phyloP scores from a whole-genome alignment of 2,888 invertebrate genomes.

The Cephalotes varians region DNA sequence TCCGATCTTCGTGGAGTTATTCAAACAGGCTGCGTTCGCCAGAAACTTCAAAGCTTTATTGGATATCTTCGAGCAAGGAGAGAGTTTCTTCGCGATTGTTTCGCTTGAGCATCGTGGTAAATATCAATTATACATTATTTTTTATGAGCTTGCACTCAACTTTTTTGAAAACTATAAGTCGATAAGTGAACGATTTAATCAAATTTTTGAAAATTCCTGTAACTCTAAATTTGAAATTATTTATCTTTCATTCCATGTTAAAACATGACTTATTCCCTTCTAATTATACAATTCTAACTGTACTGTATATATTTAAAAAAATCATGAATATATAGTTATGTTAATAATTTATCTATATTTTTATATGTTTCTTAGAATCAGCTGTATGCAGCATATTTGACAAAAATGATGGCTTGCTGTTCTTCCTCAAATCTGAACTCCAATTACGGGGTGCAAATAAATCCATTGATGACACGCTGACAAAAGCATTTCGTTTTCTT shows the following conservation, averaged over 20 bases:
- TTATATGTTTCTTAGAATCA: slow-evolving; percentile 61
- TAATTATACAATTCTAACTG: neutral
- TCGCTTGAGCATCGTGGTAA: slow-evolving; percentile 20
- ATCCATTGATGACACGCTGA: slow-evolving; percentile 61
- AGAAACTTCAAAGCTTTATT: neutral
- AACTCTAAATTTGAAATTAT: neutral
- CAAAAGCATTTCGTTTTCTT: slow-evolving; percentile 71
- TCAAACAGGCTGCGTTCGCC: neutral
- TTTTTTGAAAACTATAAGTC: neutral
- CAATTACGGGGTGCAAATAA: neutral
- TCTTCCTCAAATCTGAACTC: slow-evolving; percentile 71
- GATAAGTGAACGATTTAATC: neutral
- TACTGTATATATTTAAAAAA: neutral
- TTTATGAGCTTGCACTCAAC: neutral
- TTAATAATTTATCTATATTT: slow-evolving; percentile 23
- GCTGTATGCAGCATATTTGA: slow-evolving; percentile 70
- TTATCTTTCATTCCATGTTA: no score
- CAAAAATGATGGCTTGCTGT: slow-evolving; percentile 62
- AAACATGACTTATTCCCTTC: neutral
- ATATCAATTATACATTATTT: neutral
- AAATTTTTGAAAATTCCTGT: neutral
- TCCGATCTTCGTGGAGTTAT: neutral
- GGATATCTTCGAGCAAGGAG: neutral
- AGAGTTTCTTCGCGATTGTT: neutral
- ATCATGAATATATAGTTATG: neutral